Evolutionary conservation across 2,113 vertebrate species (phyloP).

Genomic region (Hippocampus comes): DNA sequence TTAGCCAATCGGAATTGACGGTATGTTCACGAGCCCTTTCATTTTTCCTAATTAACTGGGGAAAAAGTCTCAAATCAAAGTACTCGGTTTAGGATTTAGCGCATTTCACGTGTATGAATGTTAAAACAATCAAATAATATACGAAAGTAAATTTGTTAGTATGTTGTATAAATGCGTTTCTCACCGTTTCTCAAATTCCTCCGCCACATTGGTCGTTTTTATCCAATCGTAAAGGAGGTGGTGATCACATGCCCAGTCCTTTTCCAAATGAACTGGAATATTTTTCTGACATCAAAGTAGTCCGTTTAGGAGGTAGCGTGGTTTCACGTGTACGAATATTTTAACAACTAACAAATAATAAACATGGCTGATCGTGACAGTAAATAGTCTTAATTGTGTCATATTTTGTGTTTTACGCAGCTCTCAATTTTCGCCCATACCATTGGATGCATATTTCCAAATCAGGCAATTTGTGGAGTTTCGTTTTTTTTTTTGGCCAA

Average conservation of each 20-base stretch:
- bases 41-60: background rate
- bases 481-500: too few species aligned
- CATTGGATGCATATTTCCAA: too few species aligned
- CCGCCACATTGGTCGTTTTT: background rate
- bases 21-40: background rate
- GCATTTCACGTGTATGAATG: background rate
- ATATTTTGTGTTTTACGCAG: background rate
- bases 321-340: background rate
- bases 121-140: background rate
- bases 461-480: too few species aligned
- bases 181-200: background rate
- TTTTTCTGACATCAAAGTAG: background rate
- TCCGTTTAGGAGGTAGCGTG: background rate
- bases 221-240: background rate
- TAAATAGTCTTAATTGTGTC: background rate
- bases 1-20: conserved; percentile 41
- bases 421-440: too few species aligned
- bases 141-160: background rate
- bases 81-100: background rate
- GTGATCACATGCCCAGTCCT: background rate
- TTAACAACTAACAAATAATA: background rate
- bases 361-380: background rate
- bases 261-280: background rate
- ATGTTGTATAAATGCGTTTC: too few species aligned
- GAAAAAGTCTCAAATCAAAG: background rate